Conservation (phyloP, 2,113 vertebrate genomes). For the Plecturocebus donacophilus region DNA sequence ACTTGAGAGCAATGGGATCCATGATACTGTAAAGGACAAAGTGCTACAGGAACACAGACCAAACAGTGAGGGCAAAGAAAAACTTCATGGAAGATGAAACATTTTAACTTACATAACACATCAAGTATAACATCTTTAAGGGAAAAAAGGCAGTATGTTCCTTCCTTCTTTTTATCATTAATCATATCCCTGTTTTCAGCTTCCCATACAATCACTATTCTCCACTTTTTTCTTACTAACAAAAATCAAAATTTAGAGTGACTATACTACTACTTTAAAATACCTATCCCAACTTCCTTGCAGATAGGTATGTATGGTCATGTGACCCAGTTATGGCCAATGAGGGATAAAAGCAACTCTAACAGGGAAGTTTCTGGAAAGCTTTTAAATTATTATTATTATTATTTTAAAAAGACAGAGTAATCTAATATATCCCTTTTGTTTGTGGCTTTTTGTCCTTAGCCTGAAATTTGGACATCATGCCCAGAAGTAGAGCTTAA, state of each 20-base stretch:
- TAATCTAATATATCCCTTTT: background rate
- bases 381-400: background rate
- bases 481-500: background rate
- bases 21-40: background rate
- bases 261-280: background rate
- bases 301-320: background rate
- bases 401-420: background rate
- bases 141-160: background rate
- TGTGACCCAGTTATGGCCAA: background rate
- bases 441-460: background rate
- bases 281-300: background rate
- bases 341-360: background rate
- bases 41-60: background rate
- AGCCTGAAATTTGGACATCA: background rate
- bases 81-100: background rate
- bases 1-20: background rate
- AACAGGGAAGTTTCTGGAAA: background rate
- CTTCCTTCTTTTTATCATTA: background rate
- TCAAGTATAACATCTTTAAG: background rate
- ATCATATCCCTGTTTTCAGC: background rate
- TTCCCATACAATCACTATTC: background rate
- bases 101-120: background rate
- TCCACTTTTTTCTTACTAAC: background rate
- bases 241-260: constrained; percentile 20
- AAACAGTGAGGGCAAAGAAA: background rate